These are phyloP conservation scores for Pseudopodoces humilis DNA, from an alignment of 2,113 vertebrate species.

Conservation along the genomic window DNA sequence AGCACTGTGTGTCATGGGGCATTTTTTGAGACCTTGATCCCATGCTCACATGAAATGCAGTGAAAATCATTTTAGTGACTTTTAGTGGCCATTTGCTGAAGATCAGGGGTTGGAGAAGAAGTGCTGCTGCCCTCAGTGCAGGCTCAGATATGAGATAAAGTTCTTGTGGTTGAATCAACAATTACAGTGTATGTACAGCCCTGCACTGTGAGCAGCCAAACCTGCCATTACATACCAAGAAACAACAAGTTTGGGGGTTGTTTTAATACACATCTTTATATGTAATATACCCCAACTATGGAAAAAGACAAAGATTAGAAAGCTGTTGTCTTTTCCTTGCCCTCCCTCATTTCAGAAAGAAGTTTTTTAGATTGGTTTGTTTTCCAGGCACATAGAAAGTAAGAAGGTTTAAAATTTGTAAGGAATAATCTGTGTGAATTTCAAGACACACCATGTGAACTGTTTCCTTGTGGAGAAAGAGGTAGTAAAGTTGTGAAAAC, in stretches of 20 bases:
- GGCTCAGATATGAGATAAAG: neutral
- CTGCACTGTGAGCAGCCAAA: neutral
- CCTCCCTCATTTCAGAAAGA: neutral
- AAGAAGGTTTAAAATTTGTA: neutral
- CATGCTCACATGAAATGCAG: neutral
- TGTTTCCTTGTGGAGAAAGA: conserved; percentile 40
- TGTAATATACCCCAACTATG: neutral
- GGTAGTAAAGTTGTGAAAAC: conserved; percentile 51
- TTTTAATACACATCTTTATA: neutral
- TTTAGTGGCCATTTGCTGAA: neutral
- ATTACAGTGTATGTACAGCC: neutral
- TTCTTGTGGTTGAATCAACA: neutral
- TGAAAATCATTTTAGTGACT: neutral
- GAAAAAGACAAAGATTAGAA: neutral
- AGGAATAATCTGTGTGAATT: neutral
- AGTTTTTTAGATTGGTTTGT: neutral
- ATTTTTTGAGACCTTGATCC: neutral
- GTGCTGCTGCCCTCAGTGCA: neutral
- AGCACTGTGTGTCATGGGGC: neutral
- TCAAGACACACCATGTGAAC: neutral
- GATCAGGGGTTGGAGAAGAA: neutral
- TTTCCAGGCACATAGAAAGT: neutral
- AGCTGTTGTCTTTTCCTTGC: neutral
- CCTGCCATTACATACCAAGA: neutral
- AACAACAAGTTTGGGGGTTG: neutral